Base-by-base conservation (phyloP, 2,888 invertebrate genomes). In the Oxycera nigricornis region DNA sequence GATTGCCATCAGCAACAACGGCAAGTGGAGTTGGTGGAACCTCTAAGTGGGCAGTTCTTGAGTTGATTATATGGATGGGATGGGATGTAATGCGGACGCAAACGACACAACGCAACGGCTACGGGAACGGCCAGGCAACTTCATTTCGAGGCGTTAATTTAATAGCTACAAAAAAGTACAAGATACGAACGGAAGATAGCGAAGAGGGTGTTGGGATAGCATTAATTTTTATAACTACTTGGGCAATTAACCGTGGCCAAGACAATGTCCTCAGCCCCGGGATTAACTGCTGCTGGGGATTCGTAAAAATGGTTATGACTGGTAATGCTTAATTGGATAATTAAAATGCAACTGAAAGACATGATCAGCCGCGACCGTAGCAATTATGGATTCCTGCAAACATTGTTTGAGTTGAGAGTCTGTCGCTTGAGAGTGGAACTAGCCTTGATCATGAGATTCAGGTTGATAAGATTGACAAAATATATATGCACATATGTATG, bases 201-300 rank as follows among this genome's bases (percentile, higher is more conserved):
- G 17, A 14, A 4, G n/a, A 22, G 65, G 11, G 26, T 24, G 22
- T 65, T 65, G 65, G 65, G 65, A 65, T 65, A 65, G 22, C 65
- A 65, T 65, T 65, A 65, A 65, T 39, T 65, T 65, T 65, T 65
- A 65, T 65, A 39, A 39, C 65, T 41, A 65, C 65, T 39, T 41
- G 65, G 20, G 22, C 41, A 39, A 65, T 65, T 65, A 65, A 65
- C 22, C 65, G 24, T 24, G 24, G 65, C 65, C 11, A 39, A 65
- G 65, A 65, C 65, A 62, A 62, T 62, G 39, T 62, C 20, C n/a
- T 41, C 39, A 65, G 65, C 61, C 61, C 35, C 39, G 30, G 39
- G 22, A 7, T 65, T 65, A 24, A 61, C 20, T 22, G 41, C 41
- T 39, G 28, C 39, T 30, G 65, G 24, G 65, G 20, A 61, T 35